Evolutionary conservation across 1,140 invertebrate genomes (phyloP).

Genomic region (Streblospio benedicti): DNA sequence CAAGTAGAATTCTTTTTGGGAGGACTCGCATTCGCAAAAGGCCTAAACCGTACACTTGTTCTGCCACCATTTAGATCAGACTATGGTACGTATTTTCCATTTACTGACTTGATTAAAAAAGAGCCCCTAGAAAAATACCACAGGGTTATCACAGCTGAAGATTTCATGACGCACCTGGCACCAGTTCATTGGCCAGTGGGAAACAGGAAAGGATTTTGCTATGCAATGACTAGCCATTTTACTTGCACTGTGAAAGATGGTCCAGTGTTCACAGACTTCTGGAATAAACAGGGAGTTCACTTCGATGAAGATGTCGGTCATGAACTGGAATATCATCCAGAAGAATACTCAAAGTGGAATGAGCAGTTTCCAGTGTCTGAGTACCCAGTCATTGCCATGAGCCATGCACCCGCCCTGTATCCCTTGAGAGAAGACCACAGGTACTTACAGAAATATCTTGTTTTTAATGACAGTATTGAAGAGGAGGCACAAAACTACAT

Average conservation of each 20-base stretch:
- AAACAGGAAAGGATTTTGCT: conserved; percentile 59
- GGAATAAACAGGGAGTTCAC: no score
- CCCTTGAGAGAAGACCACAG: conserved; percentile 79
- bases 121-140: conserved; percentile 66
- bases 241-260: no score
- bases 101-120: conserved; percentile 82
- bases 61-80: conserved; percentile 86
- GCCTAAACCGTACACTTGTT: conserved; percentile 79
- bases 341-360: no score
- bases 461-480: conserved; percentile 67
- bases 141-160: conserved; percentile 77
- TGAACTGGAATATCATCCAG: no score
- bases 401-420: conserved; percentile 84
- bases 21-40: conserved; percentile 76
- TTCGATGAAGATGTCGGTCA: no score
- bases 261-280: no score
- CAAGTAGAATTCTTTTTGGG: conserved; percentile 93
- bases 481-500: conserved; percentile 67
- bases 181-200: conserved; percentile 70
- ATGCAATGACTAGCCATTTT: conserved; percentile 8
- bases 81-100: no score
- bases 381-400: conserved; percentile 61
- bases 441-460: conserved; percentile 70
- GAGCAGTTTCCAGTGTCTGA: conserved; percentile 53
- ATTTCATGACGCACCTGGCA: conserved; percentile 77